Evolutionary conservation across 1,140 invertebrate genomes (phyloP), one percentile per base, ranked within the genome.

Genomic region (Drosophila mauritiana): DNA sequence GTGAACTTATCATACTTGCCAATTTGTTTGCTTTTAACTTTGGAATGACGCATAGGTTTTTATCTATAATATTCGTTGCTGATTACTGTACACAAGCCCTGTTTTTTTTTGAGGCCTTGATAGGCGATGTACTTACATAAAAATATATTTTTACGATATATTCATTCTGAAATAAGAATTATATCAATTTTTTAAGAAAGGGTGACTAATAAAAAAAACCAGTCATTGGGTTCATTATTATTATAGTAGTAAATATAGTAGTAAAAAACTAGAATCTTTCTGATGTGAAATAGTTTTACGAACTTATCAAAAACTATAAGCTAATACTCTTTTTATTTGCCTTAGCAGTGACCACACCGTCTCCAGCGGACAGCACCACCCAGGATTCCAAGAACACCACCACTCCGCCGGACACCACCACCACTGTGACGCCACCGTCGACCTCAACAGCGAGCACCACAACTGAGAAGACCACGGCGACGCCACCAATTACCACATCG

Each of bases 381-480:
- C 13, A 8, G n/a, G 46, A 11, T 6, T 5, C 52, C 17, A 39
- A 11, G 6, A 39, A 5, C 20, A 7, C 53, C n/a, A 40, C 22
- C 11, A 27, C n/a, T 15, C n/a, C 37, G 22, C 37, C 40, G 39
- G 39, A 27, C 3, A 56, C 54, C 6, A 56, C 39, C 15, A 56
- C 54, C 3, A 13, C 46, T 15, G 6, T 8, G 11, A 42, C 39
- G 7, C 20, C 39, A 13, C 54, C 54, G 39, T 11, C 37, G 39
- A 11, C 31, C 31, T 8, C 31, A 31, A 31, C 31, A 8, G 2
- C 31, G 15, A 52, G 27, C 49, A 52, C 49, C 15, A 61, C 52
- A 20, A 51, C 27, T 31, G 45, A 46, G 12, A 46, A 46, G 45
- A 63, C 43, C 13, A 45, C 39, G 4, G 27, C 59, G 40, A 64